Percentiles rank a stretch among this genome's conserved stretches.
These are phyloP conservation scores for Bubo scandiacus DNA, from an alignment of 2,113 vertebrate species.

Conservation along the genomic window DNA sequence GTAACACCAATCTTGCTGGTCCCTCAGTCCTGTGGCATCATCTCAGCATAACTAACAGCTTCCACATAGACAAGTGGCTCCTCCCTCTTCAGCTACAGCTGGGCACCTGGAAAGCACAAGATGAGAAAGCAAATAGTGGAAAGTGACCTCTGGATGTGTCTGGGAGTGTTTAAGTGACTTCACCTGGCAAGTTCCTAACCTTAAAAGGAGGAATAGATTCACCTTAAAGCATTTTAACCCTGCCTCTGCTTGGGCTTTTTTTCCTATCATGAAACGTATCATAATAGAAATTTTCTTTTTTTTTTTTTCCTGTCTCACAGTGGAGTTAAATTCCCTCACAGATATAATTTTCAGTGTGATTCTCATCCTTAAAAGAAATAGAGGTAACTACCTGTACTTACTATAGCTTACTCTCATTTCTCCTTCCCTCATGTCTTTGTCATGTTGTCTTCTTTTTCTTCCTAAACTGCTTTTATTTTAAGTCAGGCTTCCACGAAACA, in stretches of 20 bases:
- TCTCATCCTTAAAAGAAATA: neutral
- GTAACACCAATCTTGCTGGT: too few species aligned
- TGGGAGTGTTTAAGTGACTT: neutral
- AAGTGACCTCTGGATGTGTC: neutral
- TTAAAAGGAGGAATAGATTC: neutral
- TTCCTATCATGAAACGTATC: neutral
- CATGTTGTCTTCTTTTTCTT: neutral
- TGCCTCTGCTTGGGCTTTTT: neutral
- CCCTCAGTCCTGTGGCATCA: neutral
- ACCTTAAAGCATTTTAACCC: neutral
- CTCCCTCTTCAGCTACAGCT: neutral
- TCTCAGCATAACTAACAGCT: neutral
- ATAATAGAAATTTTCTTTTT: neutral
- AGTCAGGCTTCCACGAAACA: neutral
- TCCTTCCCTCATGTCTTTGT: neutral
- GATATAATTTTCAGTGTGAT: neutral
- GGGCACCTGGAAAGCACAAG: neutral
- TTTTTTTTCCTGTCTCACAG: neutral
- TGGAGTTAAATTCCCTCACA: neutral
- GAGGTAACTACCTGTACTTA: neutral
- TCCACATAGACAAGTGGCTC: neutral
- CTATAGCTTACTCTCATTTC: neutral
- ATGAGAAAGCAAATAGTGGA: neutral
- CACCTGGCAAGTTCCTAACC: neutral
- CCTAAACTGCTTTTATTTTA: neutral